Conservation (phyloP, 1,140 invertebrate species). For the Phortica variegata region DNA sequence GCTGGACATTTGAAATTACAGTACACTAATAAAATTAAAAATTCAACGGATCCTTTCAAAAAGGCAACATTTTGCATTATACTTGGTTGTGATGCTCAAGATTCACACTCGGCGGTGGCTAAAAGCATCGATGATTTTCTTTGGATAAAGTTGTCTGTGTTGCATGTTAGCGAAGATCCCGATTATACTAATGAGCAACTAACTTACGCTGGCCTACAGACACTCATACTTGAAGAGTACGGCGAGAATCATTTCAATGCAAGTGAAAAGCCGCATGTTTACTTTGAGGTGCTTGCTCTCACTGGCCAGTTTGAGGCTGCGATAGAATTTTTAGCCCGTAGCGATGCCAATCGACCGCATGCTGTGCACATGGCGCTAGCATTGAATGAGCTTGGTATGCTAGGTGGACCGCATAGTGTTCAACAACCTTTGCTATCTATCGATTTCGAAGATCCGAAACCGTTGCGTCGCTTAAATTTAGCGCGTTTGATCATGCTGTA, state of each 20-base stretch:
- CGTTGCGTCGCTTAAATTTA: conserved; percentile 81
- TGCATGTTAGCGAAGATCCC: conserved; percentile 60
- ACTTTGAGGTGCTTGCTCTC: conserved; percentile 86
- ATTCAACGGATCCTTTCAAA: conserved; percentile 79
- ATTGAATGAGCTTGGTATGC: conserved; percentile 79
- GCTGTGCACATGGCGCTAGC: conserved; percentile 91
- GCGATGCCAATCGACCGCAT: conserved; percentile 71
- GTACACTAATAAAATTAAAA: conserved; percentile 75
- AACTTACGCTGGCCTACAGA: conserved; percentile 71
- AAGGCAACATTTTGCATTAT: conserved; percentile 79
- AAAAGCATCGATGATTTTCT: conserved; percentile 93
- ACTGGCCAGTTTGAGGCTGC: conserved; percentile 96
- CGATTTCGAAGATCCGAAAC: conserved; percentile 75
- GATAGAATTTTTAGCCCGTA: conserved; percentile 85
- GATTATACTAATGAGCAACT: conserved; percentile 61
- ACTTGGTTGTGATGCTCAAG: conserved; percentile 81
- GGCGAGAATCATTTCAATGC: conserved; percentile 92
- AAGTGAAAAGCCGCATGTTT: conserved; percentile 85
- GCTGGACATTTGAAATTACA: conserved; percentile 73
- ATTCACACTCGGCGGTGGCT: conserved; percentile 86
- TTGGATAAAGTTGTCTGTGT: conserved; percentile 87
- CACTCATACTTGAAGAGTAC: conserved; percentile 85
- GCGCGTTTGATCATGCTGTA: conserved; percentile 84
- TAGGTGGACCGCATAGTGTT: conserved; percentile 75
- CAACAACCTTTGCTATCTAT: conserved; percentile 76